A percentile compares a stretch with the other conserved stretches of the same genome.
phyloP scores from a whole-genome alignment of 2,797 vertebrate genomes.

The Serranus cabrilla region DNA sequence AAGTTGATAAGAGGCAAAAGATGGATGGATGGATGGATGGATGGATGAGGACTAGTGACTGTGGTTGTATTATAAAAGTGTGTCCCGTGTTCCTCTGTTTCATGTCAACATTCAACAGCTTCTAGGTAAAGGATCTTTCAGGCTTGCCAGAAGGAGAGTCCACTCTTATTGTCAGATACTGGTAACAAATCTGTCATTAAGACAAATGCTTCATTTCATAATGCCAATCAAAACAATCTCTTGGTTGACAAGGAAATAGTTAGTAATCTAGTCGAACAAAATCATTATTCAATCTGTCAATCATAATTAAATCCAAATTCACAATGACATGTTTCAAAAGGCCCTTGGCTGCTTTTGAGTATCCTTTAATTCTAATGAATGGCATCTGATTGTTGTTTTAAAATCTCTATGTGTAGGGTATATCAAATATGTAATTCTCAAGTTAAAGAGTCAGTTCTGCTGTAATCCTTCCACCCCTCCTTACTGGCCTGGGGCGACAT shows the following conservation, averaged over 20 bases:
- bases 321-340: background rate
- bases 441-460: too few relatives aligned
- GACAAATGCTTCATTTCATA: constrained; percentile 13
- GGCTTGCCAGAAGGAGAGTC: constrained; percentile 63
- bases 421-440: too few relatives aligned
- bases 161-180: constrained; percentile 44
- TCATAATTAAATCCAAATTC: constrained; percentile 1
- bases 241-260: background rate
- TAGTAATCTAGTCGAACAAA: background rate
- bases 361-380: background rate
- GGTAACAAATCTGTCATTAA: constrained; percentile 63
- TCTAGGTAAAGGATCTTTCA: constrained; percentile 81
- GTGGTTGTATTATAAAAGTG: constrained; percentile 5
- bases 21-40: too few relatives aligned
- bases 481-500: background rate
- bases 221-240: constrained; percentile 46
- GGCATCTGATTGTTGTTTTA: background rate
- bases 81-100: constrained; percentile 27
- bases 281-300: constrained; percentile 9
- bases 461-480: background rate
- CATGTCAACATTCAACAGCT: constrained; percentile 58
- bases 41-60: background rate
- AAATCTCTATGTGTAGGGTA: background rate
- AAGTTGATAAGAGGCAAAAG: background rate
- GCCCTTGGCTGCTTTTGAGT: too few relatives aligned